phyloP scores from a whole-genome alignment of 2,888 invertebrate species.

The Trilocha varians region DNA sequence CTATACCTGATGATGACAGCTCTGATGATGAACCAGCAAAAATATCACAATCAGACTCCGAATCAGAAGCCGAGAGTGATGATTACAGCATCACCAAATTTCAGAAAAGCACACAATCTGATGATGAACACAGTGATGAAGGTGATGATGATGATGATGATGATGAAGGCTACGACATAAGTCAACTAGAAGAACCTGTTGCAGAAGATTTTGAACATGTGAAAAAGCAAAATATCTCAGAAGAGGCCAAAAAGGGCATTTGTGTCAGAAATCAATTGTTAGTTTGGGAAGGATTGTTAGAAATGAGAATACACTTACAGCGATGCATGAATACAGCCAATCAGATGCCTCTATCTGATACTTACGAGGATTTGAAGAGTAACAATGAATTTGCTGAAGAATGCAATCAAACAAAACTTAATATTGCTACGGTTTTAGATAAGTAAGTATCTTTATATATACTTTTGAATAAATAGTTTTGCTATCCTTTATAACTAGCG shows the following conservation, averaged over 20 bases:
- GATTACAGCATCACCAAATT: conserved; percentile 38
- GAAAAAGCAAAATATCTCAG: conserved; percentile 64
- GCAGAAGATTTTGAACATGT: conserved; percentile 74
- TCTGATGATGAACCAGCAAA: conserved; percentile 6
- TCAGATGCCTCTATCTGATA: conserved; percentile 80
- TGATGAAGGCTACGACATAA: conserved; percentile 56
- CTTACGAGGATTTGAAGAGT: conserved; percentile 57
- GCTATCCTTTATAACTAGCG: too few relatives aligned
- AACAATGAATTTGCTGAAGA: conserved; percentile 68
- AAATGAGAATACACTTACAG: conserved; percentile 90
- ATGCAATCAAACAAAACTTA: conserved; percentile 64
- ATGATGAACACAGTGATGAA: conserved; percentile 23
- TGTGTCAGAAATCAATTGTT: conserved; percentile 80
- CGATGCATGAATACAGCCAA: conserved; percentile 84
- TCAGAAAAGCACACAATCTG: conserved; percentile 28
- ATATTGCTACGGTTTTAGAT: conserved; percentile 75
- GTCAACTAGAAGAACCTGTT: conserved; percentile 56
- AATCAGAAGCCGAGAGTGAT: conserved; percentile 34
- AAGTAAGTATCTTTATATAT: conserved; percentile 55
- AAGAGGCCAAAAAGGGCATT: conserved; percentile 77
- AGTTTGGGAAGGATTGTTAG: conserved; percentile 89
- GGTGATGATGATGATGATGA: conserved; percentile 34
- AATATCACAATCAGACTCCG: conserved; percentile 15
- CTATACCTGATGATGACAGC: conserved; percentile 11
- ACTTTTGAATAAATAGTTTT: too few relatives aligned